Conservation (phyloP, 2,113 vertebrate species). For the Sceloporus undulatus region DNA sequence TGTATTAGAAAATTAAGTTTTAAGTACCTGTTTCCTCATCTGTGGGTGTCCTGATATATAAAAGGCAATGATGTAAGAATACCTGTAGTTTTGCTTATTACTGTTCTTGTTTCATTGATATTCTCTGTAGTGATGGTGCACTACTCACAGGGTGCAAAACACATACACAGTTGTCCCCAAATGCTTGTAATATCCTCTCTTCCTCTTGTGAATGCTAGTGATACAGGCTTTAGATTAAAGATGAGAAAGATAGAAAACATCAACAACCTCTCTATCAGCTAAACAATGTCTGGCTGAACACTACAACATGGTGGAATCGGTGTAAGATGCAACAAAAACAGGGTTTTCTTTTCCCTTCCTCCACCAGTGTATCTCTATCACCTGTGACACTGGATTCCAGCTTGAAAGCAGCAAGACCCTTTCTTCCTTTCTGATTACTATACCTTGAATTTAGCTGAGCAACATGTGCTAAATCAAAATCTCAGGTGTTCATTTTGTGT, state of each 20-base stretch:
- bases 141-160: background rate
- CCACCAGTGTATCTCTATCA: background rate
- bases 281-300: background rate
- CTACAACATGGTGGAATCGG: no score
- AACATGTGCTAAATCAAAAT: background rate
- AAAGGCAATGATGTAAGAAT: conserved; percentile 34
- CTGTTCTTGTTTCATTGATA: background rate
- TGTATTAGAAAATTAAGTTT: conserved; percentile 43
- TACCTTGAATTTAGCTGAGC: background rate
- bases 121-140: background rate
- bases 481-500: background rate
- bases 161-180: background rate
- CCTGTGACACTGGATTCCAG: background rate
- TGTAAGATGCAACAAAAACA: background rate
- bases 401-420: no score
- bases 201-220: background rate
- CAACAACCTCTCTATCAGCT: background rate
- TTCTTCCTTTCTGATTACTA: background rate
- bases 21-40: conserved; percentile 34
- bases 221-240: background rate
- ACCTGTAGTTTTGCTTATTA: background rate
- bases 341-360: background rate
- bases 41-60: background rate
- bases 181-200: background rate
- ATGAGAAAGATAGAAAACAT: background rate